Conservation (phyloP, 1,140 invertebrate species). For the Daktulosphaira vitifoliae region DNA sequence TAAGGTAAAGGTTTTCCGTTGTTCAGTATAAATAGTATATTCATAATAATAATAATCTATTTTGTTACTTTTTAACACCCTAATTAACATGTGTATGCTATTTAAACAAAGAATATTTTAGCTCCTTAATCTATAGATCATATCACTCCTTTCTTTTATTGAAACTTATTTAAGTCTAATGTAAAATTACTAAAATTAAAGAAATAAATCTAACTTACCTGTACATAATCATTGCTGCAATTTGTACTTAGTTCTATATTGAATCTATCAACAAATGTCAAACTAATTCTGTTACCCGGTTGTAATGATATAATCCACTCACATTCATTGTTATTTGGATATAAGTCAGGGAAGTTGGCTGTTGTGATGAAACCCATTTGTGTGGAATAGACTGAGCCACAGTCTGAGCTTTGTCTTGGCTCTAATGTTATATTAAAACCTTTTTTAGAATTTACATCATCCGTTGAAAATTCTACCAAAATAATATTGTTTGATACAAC, state of each 20-base stretch:
- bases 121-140: too few relatives aligned
- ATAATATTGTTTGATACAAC: background rate
- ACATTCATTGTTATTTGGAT: constrained; percentile 60
- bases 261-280: constrained; percentile 62
- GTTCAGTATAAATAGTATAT: too few relatives aligned
- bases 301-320: constrained; percentile 63
- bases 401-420: constrained; percentile 39
- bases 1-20: too few relatives aligned
- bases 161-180: too few relatives aligned
- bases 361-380: constrained; percentile 66
- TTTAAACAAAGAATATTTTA: too few relatives aligned
- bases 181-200: too few relatives aligned
- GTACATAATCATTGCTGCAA: constrained; percentile 72
- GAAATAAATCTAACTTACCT: too few relatives aligned
- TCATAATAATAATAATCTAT: too few relatives aligned
- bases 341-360: constrained; percentile 63
- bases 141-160: too few relatives aligned
- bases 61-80: too few relatives aligned
- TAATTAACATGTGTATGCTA: too few relatives aligned
- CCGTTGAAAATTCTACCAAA: background rate
- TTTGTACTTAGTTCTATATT: constrained; percentile 58
- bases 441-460: background rate
- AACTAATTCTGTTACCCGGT: constrained; percentile 56
- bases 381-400: constrained; percentile 73
- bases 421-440: constrained; percentile 45